These are phyloP conservation scores for Mixornis gularis DNA, from an alignment of 2,113 vertebrate species.

Conservation along the genomic window DNA sequence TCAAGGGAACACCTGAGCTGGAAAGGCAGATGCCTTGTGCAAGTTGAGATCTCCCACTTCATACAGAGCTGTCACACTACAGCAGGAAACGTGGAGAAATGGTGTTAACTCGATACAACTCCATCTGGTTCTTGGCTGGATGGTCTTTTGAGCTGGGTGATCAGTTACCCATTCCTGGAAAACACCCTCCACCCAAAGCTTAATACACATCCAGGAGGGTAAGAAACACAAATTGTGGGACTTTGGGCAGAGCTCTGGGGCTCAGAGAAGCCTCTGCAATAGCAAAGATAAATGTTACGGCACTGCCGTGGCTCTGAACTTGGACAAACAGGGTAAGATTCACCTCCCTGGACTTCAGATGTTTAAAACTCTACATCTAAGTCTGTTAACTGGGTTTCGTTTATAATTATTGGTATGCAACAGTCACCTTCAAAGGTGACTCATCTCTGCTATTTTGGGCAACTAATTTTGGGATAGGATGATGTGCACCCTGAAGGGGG, in stretches of 20 bases:
- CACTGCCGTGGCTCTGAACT: neutral
- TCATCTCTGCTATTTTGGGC: conserved; percentile 5
- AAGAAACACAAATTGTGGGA: neutral
- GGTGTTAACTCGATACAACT: neutral
- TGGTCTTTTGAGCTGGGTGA: neutral
- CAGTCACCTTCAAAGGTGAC: conserved; percentile 39
- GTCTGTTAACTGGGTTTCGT: neutral
- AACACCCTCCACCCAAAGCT: neutral
- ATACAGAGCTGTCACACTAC: neutral
- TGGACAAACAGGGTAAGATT: neutral
- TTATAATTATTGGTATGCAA: neutral
- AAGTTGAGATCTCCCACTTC: neutral
- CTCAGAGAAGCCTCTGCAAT: neutral
- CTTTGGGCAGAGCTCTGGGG: neutral
- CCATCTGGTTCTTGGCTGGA: neutral
- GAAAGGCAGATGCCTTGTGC: neutral
- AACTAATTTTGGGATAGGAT: conserved; percentile 5
- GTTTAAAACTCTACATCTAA: neutral
- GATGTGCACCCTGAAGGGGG: neutral
- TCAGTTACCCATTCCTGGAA: neutral
- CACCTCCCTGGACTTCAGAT: neutral
- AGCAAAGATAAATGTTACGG: accelerated
- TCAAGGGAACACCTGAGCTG: neutral
- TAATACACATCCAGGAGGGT: neutral
- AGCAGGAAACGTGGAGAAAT: neutral